These are phyloP conservation scores for Empidonax alnorum DNA, from an alignment of 2,113 vertebrate genomes.

Conservation along the genomic window DNA sequence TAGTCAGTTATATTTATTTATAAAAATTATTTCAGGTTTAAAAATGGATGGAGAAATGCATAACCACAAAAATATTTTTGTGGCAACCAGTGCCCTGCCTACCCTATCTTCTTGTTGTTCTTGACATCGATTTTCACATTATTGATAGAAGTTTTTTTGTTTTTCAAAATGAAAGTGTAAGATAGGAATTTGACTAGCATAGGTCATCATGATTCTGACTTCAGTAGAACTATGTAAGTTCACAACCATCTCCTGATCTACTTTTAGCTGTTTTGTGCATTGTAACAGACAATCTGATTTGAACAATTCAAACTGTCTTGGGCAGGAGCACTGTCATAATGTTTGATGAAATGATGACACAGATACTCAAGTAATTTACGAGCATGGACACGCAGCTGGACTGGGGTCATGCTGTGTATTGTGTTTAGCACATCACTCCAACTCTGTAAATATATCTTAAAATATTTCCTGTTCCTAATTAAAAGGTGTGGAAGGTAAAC, in stretches of 20 bases:
- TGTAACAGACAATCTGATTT: not conserved
- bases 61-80: not conserved
- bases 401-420: not conserved
- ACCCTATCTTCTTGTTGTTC: not conserved
- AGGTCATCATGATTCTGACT: not conserved
- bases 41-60: not conserved
- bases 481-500: not conserved
- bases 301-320: not conserved
- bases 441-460: not conserved
- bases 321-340: not conserved
- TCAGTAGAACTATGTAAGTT: not conserved
- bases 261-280: not conserved
- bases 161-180: not conserved
- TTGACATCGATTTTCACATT: not conserved
- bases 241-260: not conserved
- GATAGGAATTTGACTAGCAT: not conserved
- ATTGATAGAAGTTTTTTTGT: not conserved
- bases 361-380: not conserved
- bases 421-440: not conserved
- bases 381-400: not conserved
- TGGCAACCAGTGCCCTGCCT: not conserved
- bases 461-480: not conserved
- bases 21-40: not conserved
- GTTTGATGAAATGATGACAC: not conserved
- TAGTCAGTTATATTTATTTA: not conserved